Conservation (phyloP, 2,888 invertebrate genomes). For the Plutella xylostella region DNA sequence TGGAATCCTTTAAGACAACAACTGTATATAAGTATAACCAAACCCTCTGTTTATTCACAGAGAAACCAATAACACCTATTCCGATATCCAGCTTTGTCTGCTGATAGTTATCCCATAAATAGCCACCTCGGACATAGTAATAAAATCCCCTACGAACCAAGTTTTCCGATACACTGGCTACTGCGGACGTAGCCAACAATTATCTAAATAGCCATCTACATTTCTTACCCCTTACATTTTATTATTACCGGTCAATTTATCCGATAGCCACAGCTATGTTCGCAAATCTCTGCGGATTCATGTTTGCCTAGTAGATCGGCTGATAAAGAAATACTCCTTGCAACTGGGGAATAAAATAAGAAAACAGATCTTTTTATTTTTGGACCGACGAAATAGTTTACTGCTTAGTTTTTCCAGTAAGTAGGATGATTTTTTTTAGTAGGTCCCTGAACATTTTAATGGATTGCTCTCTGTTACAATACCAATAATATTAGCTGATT, state of each 20-base stretch:
- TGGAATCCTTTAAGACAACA: too few species aligned
- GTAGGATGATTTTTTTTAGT: too few species aligned
- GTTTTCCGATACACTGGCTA: conserved; percentile 64
- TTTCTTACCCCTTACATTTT: conserved; percentile 69
- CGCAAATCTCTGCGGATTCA: conserved; percentile 57
- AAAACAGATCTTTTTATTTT: conserved; percentile 31
- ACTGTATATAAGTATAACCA: too few species aligned
- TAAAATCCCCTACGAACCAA: conserved; percentile 54
- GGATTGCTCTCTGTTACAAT: too few species aligned
- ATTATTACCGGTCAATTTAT: conserved; percentile 71
- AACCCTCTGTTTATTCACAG: too few species aligned
- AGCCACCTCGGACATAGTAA: conserved; percentile 55
- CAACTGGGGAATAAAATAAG: conserved; percentile 43
- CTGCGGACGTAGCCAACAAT: conserved; percentile 62
- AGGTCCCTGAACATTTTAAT: too few species aligned
- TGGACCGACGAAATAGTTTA: not conserved
- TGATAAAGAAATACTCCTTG: conserved; percentile 38
- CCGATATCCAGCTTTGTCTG: conserved; percentile 22
- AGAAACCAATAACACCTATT: too few species aligned
- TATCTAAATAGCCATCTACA: conserved; percentile 72
- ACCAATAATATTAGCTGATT: too few species aligned
- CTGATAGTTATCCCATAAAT: conserved; percentile 66
- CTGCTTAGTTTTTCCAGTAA: too few species aligned
- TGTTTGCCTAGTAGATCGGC: conserved; percentile 59
- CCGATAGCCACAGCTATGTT: conserved; percentile 38